These are phyloP conservation scores for Mormyrus hasselquistii DNA, from an alignment of 2,797 vertebrate species.

Conservation along the genomic window DNA sequence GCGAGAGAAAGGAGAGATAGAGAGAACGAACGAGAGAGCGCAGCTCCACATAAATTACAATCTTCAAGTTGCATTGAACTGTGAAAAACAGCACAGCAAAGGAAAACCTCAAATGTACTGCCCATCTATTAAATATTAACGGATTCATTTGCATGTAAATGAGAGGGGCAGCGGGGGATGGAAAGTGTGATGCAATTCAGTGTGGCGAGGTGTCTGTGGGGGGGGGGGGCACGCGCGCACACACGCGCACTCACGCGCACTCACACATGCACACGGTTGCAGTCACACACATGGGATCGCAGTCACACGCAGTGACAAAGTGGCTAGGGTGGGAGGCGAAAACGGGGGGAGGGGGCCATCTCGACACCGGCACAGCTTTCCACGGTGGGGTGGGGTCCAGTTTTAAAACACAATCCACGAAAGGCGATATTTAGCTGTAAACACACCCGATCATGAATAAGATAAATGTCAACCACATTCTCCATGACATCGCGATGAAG, in stretches of 20 bases:
- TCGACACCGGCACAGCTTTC: slow-evolving; percentile 59
- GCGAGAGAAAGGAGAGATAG: slow-evolving; percentile 23
- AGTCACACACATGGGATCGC: neutral
- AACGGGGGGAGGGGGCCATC: slow-evolving; percentile 33
- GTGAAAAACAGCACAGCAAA: slow-evolving; percentile 69
- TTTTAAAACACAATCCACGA: slow-evolving; percentile 56
- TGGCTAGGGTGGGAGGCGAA: neutral
- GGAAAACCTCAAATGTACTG: slow-evolving; percentile 64
- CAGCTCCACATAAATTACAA: slow-evolving; percentile 87
- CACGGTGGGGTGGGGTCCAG: slow-evolving; percentile 47
- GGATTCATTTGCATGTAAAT: slow-evolving; percentile 78
- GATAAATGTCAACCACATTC: slow-evolving; percentile 63
- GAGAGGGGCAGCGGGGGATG: slow-evolving; percentile 58
- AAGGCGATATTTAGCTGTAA: slow-evolving; percentile 52
- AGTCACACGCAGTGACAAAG: slow-evolving; percentile 8
- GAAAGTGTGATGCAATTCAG: slow-evolving; percentile 57
- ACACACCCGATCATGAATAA: slow-evolving; percentile 70
- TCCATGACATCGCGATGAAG: slow-evolving; percentile 70
- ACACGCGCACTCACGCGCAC: slow-evolving; percentile 12
- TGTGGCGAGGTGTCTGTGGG: slow-evolving; percentile 51
- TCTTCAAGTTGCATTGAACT: slow-evolving; percentile 86
- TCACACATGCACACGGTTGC: neutral
- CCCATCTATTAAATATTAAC: slow-evolving; percentile 76
- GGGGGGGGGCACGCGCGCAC: slow-evolving; percentile 10
- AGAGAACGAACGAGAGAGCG: slow-evolving; percentile 61